Evolutionary conservation across 1,140 invertebrate species (phyloP), one percentile per base, ranked within the genome.

Genomic region (Lucilia sericata): DNA sequence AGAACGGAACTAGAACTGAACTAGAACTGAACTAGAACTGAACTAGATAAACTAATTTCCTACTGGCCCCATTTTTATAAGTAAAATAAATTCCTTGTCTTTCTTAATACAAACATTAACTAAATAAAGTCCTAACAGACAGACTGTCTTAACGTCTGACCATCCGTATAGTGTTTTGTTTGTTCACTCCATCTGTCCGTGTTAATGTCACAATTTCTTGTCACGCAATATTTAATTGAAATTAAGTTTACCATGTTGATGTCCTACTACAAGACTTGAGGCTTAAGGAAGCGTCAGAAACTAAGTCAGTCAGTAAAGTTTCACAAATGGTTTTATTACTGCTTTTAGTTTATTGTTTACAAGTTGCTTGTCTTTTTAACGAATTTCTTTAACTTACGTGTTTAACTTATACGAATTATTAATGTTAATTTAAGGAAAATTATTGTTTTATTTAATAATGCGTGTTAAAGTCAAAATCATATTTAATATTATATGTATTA

Each of bases 141-240:
- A 8, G 42, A 8, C 42, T 42, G 42, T 7, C 42, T 42, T 7
- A 42, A 42, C 51, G 17, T 60, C 51, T 60, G 51, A 17, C 17
- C 51, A n/a, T 60, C 10, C 25, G 74, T 13, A 76, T n/a, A 30
- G 3, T n/a, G 13, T 42, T 8, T 76, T 34, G n/a, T 9, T 36
- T 17, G 0, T 60, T 81, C 3, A 30, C 25, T 30, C 21, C 60
- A 21, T 30, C 3, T 74, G 25, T 84, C 83, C 17, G 78, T 74
- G 75, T 42, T 2, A 78, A 42, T 78, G 30, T 36, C 34, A 34
- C 30, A 42, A 80, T 80, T 49, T 80, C 42, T 13, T 85, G 84
- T 60, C 83, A 85, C 81, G 84, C 84, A 83, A 88, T 82, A 82
- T 85, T 87, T 88, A 88, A 88, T 87, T 88, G 85, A 88, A 87